phyloP scores from a whole-genome alignment of 1,140 invertebrate genomes.

The Eueides isabella region DNA sequence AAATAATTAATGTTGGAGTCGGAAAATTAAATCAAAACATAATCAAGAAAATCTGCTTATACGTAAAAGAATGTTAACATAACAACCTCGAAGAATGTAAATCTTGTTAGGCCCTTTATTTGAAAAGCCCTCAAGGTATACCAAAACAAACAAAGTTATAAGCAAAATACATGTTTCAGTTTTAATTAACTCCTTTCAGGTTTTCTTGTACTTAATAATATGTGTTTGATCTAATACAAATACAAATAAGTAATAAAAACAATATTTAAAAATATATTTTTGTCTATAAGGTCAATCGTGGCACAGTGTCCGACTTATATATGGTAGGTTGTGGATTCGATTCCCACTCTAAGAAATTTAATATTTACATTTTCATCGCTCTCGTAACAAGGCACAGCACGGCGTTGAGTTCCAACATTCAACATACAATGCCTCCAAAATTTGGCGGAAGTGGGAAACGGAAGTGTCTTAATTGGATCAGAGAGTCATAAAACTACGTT shows the following conservation, averaged over 20 bases:
- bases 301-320: too few species aligned
- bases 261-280: background rate
- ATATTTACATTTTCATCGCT: too few species aligned
- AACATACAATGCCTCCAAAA: too few species aligned
- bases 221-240: background rate
- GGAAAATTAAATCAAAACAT: constrained; percentile 3
- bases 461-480: too few species aligned
- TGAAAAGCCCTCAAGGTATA: background rate
- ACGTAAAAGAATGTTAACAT: constrained; percentile 9
- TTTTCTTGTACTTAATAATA: too few species aligned
- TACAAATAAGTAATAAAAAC: background rate
- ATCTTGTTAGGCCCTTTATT: constrained; percentile 8
- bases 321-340: too few species aligned
- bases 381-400: too few species aligned
- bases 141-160: constrained; percentile 5
- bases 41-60: constrained; percentile 8
- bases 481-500: too few species aligned
- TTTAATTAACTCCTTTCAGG: background rate
- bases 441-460: too few species aligned
- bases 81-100: constrained; percentile 4
- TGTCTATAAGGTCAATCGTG: background rate
- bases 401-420: too few species aligned
- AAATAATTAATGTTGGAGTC: background rate
- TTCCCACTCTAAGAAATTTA: too few species aligned
- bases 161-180: background rate